Percentiles rank a stretch among this genome's conserved stretches.
These are phyloP conservation scores for Notodonta dromedarius DNA, from an alignment of 2,888 invertebrate species.

Conservation along the genomic window DNA sequence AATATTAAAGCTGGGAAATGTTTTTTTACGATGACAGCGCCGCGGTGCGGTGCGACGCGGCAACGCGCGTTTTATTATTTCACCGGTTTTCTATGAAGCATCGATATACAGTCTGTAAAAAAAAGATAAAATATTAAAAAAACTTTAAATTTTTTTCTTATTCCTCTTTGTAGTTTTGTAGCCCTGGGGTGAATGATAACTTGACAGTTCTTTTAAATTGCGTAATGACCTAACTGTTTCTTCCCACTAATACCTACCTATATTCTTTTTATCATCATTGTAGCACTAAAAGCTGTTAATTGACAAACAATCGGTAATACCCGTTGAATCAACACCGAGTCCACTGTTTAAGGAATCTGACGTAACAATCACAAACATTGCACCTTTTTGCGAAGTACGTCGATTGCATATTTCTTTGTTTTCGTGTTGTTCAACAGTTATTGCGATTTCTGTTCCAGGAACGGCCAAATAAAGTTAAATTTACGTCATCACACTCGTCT, in stretches of 20 bases:
- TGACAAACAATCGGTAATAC: constrained; percentile 18
- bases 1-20: constrained; percentile 71
- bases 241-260: no score
- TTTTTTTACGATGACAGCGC: constrained; percentile 70
- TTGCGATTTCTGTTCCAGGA: background rate
- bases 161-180: no score
- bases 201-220: background rate
- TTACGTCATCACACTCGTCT: no score
- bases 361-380: constrained; percentile 15
- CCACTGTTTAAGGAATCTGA: constrained; percentile 20
- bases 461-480: no score
- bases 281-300: constrained; percentile 22
- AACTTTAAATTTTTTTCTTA: background rate
- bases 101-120: constrained; percentile 50
- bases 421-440: background rate
- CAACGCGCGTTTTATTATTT: constrained; percentile 68
- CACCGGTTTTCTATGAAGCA: constrained; percentile 47
- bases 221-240: background rate
- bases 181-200: no score
- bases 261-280: constrained; percentile 5
- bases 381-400: background rate
- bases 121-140: background rate
- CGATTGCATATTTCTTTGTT: background rate
- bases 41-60: constrained; percentile 24
- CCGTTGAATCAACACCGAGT: constrained; percentile 16